Evolutionary conservation across 37 sponge, comb jelly and placozoan genomes (phyloP).

Genomic region (Tethya wilhelma): DNA sequence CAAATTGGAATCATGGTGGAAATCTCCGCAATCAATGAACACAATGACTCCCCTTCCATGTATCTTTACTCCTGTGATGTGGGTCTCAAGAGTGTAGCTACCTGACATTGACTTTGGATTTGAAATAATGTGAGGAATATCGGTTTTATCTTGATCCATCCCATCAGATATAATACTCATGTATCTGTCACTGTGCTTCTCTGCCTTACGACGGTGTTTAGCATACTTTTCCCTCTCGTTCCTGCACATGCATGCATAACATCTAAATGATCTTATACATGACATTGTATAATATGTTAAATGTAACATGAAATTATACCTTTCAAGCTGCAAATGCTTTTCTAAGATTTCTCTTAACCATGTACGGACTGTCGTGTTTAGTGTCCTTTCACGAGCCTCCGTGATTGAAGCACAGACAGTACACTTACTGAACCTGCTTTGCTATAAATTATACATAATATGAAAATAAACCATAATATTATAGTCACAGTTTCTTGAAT

Average conservation of each 20-base stretch:
- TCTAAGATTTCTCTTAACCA: neutral
- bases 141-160: conserved; percentile 46
- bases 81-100: neutral
- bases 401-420: too few relatives aligned
- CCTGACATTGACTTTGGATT: conserved; percentile 13
- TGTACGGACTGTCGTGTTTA: too few relatives aligned
- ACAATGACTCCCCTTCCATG: conserved; percentile 11
- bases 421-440: too few relatives aligned
- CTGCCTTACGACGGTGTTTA: conserved; percentile 18
- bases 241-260: neutral
- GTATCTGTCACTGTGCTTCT: conserved; percentile 12
- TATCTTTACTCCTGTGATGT: conserved; percentile 18
- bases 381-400: too few relatives aligned
- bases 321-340: neutral
- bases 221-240: conserved; percentile 30
- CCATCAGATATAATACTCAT: conserved; percentile 27
- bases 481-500: too few relatives aligned
- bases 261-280: neutral
- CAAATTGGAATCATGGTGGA: conserved; percentile 36
- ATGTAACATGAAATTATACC: neutral
- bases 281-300: neutral
- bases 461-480: too few relatives aligned
- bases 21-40: conserved; percentile 15
- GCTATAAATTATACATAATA: too few relatives aligned
- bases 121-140: conserved; percentile 14